Evolutionary conservation across 2,797 vertebrate species (phyloP).

Genomic region (Artibeus lituratus): DNA sequence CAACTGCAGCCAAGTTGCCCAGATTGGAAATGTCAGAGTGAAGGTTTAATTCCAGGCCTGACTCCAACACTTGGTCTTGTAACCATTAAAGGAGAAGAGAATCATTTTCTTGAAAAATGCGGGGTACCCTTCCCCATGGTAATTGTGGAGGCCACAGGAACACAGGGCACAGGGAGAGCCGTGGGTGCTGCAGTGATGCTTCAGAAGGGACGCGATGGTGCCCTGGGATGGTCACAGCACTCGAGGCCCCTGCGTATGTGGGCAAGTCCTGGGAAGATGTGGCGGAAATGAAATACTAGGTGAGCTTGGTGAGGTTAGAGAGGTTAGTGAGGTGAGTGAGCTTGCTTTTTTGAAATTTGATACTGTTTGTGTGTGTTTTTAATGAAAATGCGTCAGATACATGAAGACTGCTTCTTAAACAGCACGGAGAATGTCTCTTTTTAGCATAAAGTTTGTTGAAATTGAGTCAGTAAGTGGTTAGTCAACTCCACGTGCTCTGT

Average conservation of each 20-base stretch:
- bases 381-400: background rate
- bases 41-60: background rate
- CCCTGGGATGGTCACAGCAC: fast-evolving
- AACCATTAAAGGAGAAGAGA: background rate
- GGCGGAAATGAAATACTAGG: background rate
- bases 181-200: background rate
- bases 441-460: background rate
- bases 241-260: fast-evolving
- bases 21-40: background rate
- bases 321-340: too few relatives aligned
- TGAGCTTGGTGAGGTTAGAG: background rate
- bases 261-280: background rate
- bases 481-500: background rate
- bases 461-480: background rate
- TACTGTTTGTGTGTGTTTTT: background rate
- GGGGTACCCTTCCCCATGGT: background rate
- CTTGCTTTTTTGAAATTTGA: background rate
- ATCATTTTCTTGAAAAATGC: background rate
- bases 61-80: background rate
- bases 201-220: background rate
- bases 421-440: background rate
- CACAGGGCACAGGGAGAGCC: fast-evolving
- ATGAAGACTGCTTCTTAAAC: background rate
- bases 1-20: background rate
- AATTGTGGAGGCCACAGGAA: background rate